These are phyloP conservation scores for Gracilinanus agilis DNA, from an alignment of 2,113 vertebrate species.

Conservation along the genomic window DNA sequence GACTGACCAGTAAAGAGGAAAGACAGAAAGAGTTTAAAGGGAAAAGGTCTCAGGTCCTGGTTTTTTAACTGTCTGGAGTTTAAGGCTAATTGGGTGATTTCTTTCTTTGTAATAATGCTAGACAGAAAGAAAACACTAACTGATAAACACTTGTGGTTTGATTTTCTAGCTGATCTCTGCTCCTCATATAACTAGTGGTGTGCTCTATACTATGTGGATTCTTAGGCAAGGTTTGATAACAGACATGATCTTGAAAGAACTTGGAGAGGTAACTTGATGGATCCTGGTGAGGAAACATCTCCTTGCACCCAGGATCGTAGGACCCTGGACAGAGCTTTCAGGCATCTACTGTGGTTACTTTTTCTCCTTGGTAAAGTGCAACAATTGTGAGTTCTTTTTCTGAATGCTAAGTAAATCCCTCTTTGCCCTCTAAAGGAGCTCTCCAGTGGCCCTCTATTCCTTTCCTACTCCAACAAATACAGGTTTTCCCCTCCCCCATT, in stretches of 20 bases:
- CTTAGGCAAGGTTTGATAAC: neutral
- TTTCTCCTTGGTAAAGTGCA: neutral
- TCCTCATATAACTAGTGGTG: neutral
- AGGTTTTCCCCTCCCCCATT: neutral
- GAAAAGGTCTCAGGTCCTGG: rapidly evolving
- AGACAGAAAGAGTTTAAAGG: neutral
- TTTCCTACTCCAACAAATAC: neutral
- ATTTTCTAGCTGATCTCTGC: neutral
- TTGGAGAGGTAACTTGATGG: neutral
- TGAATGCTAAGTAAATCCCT: neutral
- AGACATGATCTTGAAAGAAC: neutral
- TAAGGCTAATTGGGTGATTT: neutral
- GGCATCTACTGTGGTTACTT: neutral
- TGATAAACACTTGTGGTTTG: neutral
- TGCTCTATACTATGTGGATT: neutral
- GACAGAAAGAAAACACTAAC: neutral
- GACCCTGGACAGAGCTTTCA: neutral
- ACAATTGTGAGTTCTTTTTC: neutral
- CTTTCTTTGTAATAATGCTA: neutral
- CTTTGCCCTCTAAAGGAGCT: neutral
- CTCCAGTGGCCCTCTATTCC: neutral
- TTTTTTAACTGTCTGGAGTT: neutral
- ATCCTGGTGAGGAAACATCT: neutral
- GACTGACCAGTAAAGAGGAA: neutral
- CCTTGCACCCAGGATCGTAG: rapidly evolving